Conservation (phyloP, 2,113 vertebrate species). For the Lanius ludovicianus region DNA sequence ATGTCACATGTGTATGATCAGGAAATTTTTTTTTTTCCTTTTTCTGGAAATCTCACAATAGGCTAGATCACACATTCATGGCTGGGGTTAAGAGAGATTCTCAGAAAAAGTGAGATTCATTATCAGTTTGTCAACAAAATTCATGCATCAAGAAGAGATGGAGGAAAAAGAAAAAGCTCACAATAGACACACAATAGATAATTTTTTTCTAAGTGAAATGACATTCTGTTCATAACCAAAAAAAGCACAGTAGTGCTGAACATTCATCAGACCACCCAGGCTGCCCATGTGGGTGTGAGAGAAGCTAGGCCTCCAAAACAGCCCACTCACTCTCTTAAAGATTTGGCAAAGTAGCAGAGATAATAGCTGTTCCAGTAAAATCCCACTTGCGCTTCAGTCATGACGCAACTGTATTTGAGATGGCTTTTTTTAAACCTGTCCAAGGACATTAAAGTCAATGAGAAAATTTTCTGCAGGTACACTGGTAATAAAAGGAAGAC, state of each 20-base stretch:
- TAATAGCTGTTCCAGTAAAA: neutral
- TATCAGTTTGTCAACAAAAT: neutral
- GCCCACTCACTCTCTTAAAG: neutral
- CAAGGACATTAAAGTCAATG: neutral
- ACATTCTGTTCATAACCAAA: neutral
- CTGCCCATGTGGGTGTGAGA: neutral
- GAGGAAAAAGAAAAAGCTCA: fast-evolving
- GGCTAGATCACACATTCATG: neutral
- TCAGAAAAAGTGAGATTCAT: neutral
- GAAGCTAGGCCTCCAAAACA: neutral
- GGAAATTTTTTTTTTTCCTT: neutral
- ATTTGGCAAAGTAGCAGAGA: neutral
- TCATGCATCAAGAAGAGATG: neutral
- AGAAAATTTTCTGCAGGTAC: neutral
- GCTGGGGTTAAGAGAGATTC: neutral
- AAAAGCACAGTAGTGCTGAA: neutral
- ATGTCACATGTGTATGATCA: neutral
- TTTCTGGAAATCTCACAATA: neutral
- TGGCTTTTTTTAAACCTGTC: neutral
- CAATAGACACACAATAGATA: fast-evolving
- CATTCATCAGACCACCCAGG: neutral
- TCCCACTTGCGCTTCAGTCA: neutral
- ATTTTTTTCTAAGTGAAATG: neutral
- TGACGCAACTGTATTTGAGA: neutral
- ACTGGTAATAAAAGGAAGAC: neutral